Conservation (phyloP, 2,797 vertebrate species). For the Notolepis coatsorum region DNA sequence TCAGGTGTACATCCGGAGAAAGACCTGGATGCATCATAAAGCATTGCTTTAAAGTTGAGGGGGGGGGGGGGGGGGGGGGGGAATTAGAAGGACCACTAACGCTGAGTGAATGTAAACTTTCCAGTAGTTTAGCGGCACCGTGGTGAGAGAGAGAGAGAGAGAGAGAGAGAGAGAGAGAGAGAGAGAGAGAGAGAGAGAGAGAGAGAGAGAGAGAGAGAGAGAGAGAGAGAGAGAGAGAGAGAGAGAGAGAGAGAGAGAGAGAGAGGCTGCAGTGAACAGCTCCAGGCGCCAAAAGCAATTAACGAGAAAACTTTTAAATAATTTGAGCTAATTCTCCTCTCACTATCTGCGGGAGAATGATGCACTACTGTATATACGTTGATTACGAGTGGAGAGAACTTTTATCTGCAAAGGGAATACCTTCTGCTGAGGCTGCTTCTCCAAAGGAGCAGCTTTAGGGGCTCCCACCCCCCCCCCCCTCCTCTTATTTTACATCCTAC, state of each 20-base stretch:
- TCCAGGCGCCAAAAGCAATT: constrained; percentile 86
- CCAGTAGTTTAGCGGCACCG: constrained; percentile 57
- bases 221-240: no score
- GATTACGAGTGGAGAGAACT: constrained; percentile 78
- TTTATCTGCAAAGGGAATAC: constrained; percentile 82
- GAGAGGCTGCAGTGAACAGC: constrained; percentile 70
- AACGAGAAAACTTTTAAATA: constrained; percentile 87
- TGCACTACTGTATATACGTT: constrained; percentile 84
- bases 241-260: no score
- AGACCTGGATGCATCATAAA: constrained; percentile 84
- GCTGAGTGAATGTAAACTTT: constrained; percentile 85
- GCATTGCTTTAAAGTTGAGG: constrained; percentile 79
- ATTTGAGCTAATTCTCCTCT: constrained; percentile 85
- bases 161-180: no score
- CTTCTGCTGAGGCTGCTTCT: constrained; percentile 81
- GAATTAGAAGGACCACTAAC: constrained; percentile 86
- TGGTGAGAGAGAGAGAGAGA: no score
- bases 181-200: no score
- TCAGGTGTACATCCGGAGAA: constrained; percentile 85
- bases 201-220: no score
- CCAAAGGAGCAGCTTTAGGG: constrained; percentile 74
- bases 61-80: constrained; percentile 87
- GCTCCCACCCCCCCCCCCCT: constrained; percentile 5
- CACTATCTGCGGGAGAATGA: constrained; percentile 80
- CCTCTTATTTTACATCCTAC: constrained; percentile 56